These are phyloP conservation scores for Thunnus albacares DNA, from an alignment of 2,797 vertebrate genomes.

Conservation along the genomic window DNA sequence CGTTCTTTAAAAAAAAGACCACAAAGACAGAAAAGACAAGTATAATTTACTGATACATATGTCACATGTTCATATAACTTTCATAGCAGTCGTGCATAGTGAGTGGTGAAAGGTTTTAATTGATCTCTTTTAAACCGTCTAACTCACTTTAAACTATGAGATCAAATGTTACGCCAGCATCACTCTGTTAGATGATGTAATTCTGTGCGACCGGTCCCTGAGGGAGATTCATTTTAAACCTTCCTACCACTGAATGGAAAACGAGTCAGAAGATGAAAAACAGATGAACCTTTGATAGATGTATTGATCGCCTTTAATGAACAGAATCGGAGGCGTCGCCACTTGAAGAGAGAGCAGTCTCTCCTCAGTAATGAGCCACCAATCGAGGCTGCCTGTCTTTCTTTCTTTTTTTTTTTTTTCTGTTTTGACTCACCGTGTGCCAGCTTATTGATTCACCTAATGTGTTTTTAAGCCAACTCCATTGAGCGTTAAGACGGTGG, in stretches of 20 bases:
- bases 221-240: neutral
- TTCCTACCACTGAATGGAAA: neutral
- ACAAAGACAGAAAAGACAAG: too few relatives aligned
- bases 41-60: too few relatives aligned
- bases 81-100: too few relatives aligned
- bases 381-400: conserved; percentile 46
- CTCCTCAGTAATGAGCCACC: conserved; percentile 50
- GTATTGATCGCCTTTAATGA: conserved; percentile 71
- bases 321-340: conserved; percentile 39
- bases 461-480: conserved; percentile 47
- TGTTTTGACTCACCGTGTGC: conserved; percentile 1
- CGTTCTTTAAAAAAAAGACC: too few relatives aligned
- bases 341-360: conserved; percentile 47
- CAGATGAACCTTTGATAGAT: conserved; percentile 54
- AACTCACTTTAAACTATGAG: too few relatives aligned
- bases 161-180: too few relatives aligned
- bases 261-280: conserved; percentile 21
- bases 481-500: conserved; percentile 27
- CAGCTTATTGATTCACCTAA: conserved; percentile 56
- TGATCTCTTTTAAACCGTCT: too few relatives aligned
- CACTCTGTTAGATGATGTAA: too few relatives aligned
- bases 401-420: neutral
- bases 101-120: too few relatives aligned
- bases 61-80: too few relatives aligned
- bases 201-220: neutral